Base-by-base conservation (phyloP, 2,888 invertebrate genomes). In the Lycocerus yunnanus region DNA sequence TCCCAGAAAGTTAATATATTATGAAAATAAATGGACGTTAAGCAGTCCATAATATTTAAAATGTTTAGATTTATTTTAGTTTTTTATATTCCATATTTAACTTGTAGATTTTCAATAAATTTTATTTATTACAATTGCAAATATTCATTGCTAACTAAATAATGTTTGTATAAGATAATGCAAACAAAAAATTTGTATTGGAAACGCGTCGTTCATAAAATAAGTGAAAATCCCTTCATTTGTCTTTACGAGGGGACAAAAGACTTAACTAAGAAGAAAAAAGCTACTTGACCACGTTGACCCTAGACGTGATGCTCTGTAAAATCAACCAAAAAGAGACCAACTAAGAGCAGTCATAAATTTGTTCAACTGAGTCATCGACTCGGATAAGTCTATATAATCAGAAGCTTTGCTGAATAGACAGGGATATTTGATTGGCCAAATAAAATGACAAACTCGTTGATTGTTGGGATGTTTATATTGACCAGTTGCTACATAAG, bases 151-250 rank as follows among this genome's bases (percentile, higher is more conserved):
- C n/a, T n/a, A n/a, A n/a, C 8, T 18, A 11, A 63, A 63, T 63
- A 13, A 18, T 63, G 20, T 63, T 63, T 63, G n/a, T 18, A 18
- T 63, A 63, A 20, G 61, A 18, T 18, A 63, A 63, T 63, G 61
- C 20, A 58, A 59, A 20, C 68, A 58, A 11, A 27, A 72, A 72
- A 67, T 58, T 70, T 68, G 68, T 76, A 77, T 75, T 73, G 74
- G 78, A 77, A 79, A 80, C 84, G 83, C 84, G 83, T 83, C 82
- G 75, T 71, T 82, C 80, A 83, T 84, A 83, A 84, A 85, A 84
- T 84, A 83, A 85, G 84, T 84, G 85, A 82, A 84, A 85, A 85
- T 85, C 85, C 85, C 83, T 85, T 86, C 85, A 85, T 86, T 86
- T 85, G 84, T 85, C 86, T 85, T 85, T 84, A 85, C 83, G 84